phyloP scores from a whole-genome alignment of 2,113 vertebrate genomes.

The Phoenicopterus ruber region DNA sequence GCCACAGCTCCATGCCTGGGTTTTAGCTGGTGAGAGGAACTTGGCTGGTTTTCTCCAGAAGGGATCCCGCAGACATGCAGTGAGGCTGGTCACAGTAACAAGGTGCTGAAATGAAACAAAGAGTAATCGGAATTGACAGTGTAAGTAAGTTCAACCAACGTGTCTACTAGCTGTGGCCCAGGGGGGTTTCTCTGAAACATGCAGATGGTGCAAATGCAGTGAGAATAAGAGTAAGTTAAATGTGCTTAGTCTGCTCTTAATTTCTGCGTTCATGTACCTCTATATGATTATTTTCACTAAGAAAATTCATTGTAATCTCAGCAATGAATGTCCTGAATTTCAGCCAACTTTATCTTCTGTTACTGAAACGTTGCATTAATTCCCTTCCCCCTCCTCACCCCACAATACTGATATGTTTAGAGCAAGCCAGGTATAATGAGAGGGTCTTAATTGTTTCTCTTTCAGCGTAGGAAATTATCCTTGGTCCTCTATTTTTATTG shows the following conservation, averaged over 20 bases:
- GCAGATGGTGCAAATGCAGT: neutral
- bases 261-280: neutral
- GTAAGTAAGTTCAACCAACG: neutral
- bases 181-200: neutral
- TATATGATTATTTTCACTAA: neutral
- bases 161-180: neutral
- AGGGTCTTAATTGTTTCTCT: neutral
- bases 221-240: neutral
- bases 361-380: neutral
- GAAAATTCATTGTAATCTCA: neutral
- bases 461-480: neutral
- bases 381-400: neutral
- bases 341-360: neutral
- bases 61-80: accelerated
- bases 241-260: neutral
- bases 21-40: neutral
- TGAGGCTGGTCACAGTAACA: neutral
- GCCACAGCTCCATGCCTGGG: neutral
- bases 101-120: neutral
- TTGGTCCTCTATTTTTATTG: neutral
- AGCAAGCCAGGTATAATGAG: neutral
- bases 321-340: neutral
- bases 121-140: neutral
- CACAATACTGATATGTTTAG: neutral
- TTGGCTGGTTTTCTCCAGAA: neutral